Evolutionary conservation across 2,113 vertebrate genomes (phyloP), one percentile per base, ranked within the genome.

Genomic region (Hyla sarda): DNA sequence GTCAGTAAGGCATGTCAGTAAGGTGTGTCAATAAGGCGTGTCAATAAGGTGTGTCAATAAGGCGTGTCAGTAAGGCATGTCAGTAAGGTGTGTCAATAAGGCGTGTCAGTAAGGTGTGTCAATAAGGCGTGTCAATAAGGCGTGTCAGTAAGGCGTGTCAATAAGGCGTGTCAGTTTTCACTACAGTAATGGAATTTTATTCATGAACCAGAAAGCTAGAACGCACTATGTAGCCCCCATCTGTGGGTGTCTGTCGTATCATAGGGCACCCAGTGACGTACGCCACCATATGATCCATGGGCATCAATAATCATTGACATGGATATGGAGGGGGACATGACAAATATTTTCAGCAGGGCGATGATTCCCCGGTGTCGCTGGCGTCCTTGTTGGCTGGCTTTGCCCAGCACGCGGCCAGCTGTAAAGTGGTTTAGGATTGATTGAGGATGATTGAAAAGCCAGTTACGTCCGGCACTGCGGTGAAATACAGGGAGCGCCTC

Each of bases 371-470:
- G 8, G 25, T 13, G 76, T 14, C 5, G 25, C 14, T 14, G 50
- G 28, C 12, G 32, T 37, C 34, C 21, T 62, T 45, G 23, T 82
- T 67, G 32, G 12, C 58, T 47, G 32, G 58, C 56, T 48, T 8
- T 65, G 37, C 45, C 21, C 60, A 48, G 60, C 60, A 4, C 48
- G 79, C n/a, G 69, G 48, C n/a, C 13, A 73, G 67, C 5, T 37
- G 19, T 32, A 71, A 71, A 52, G 67, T 83, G 67, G 28, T 54
- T 72, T 34, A 34, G 45, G 41, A 83, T 83, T 71, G 45, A 82
- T 69, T 62, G 25, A 45, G 62, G 28, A 50, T 52, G 65, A 83
- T 83, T 52, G 82, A 83, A 25, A 48, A 83, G 67, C 21, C n/a
- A 25, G 47, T 54, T 54, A 52, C 23, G 67, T 32, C 34, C 54